Conservation (phyloP, 1,140 invertebrate species). For the Charaxes varanes region DNA sequence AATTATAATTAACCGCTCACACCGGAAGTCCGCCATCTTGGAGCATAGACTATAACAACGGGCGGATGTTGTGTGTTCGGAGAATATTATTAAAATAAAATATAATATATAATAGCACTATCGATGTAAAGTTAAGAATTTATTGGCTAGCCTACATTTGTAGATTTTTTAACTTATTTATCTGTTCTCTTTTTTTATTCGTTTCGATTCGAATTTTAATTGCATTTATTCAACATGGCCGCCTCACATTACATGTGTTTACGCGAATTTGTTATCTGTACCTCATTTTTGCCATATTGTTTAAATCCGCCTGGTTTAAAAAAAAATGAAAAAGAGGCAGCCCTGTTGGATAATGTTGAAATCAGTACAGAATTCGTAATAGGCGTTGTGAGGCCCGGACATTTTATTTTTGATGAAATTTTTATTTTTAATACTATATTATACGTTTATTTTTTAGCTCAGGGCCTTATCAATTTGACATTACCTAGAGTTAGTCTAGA, state of each 20-base stretch:
- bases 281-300: conserved; percentile 22
- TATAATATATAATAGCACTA: conserved; percentile 61
- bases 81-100: conserved; percentile 38
- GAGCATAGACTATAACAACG: conserved; percentile 13
- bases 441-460: conserved; percentile 25
- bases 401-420: conserved; percentile 19
- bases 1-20: conserved; percentile 6
- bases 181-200: conserved; percentile 24
- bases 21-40: conserved; percentile 6
- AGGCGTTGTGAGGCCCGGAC: conserved; percentile 12
- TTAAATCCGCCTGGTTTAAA: conserved; percentile 17
- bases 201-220: conserved; percentile 8
- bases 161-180: conserved; percentile 50
- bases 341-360: conserved; percentile 19
- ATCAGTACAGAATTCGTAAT: conserved; percentile 16
- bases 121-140: conserved; percentile 45
- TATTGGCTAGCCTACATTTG: conserved; percentile 49
- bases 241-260: not conserved
- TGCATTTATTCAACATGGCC: conserved; percentile 22
- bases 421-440: conserved; percentile 32
- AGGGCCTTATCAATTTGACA: conserved; percentile 58
- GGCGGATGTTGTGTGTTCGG: conserved; percentile 12
- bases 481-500: conserved; percentile 67
- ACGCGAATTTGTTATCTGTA: conserved; percentile 10
- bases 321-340: conserved; percentile 4